A percentile compares a stretch with the other conserved stretches of the same genome.
These are phyloP conservation scores for Bufo gargarizans DNA, from an alignment of 2,113 vertebrate genomes.

Conservation along the genomic window DNA sequence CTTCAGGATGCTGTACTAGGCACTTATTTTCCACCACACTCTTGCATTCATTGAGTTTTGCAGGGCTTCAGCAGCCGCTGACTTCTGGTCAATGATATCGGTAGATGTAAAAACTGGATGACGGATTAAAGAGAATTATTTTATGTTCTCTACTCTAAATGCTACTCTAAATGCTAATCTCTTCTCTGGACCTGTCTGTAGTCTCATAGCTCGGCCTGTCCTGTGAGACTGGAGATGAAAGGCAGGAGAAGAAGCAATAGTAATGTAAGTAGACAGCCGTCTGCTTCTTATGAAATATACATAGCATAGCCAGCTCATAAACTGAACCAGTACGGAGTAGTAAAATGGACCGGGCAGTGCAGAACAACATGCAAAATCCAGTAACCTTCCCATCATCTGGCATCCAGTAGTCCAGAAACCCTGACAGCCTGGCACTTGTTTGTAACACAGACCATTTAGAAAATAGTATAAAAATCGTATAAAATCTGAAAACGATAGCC, in stretches of 20 bases:
- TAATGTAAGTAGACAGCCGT: neutral
- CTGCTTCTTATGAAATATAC: neutral
- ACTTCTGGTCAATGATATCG: neutral
- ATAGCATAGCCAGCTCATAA: too few species aligned
- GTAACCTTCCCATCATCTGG: neutral
- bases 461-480: too few species aligned
- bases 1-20: neutral
- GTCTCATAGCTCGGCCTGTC: neutral
- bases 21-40: neutral
- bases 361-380: neutral
- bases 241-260: neutral
- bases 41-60: neutral
- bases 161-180: conserved; percentile 5
- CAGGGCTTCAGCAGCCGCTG: neutral
- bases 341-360: too few species aligned
- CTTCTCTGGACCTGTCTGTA: neutral
- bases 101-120: neutral
- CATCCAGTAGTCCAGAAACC: neutral
- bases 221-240: neutral
- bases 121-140: conserved; percentile 8
- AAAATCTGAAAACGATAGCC: too few species aligned
- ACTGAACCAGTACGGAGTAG: too few species aligned
- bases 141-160: neutral
- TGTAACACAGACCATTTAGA: too few species aligned
- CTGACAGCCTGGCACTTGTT: too few species aligned